Evolutionary conservation across 2,797 vertebrate species (phyloP).

Genomic region (Coracias cyanogaster): DNA sequence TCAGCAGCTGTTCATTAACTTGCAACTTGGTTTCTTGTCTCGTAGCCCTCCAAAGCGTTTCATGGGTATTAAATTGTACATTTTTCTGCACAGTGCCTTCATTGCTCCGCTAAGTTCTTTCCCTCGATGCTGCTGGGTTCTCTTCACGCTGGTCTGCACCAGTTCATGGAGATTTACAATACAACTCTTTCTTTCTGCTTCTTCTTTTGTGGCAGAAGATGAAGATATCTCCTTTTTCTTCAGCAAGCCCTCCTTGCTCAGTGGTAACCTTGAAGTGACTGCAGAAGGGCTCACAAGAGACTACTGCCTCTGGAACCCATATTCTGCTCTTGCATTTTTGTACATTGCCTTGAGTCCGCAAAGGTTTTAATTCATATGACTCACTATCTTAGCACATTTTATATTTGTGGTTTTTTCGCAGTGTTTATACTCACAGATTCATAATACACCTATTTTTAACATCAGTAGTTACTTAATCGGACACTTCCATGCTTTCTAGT

Average conservation of each 20-base stretch:
- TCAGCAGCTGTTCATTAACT: neutral
- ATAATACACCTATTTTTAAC: neutral
- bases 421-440: neutral
- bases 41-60: neutral
- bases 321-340: neutral
- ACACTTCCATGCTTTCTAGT: neutral
- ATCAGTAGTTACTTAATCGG: neutral
- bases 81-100: neutral
- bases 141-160: neutral
- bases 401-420: neutral
- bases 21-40: neutral
- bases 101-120: neutral
- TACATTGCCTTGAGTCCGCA: neutral
- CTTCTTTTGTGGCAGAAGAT: neutral
- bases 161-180: neutral
- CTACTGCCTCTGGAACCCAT: neutral
- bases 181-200: neutral
- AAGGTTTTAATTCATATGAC: neutral
- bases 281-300: neutral
- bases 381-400: neutral
- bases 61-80: neutral
- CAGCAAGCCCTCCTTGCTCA: neutral
- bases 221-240: neutral
- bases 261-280: neutral
- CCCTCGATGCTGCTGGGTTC: neutral